Evolutionary conservation across 2,113 vertebrate genomes (phyloP), one percentile per base, ranked within the genome.

Genomic region (Gymnorhina tibicen): DNA sequence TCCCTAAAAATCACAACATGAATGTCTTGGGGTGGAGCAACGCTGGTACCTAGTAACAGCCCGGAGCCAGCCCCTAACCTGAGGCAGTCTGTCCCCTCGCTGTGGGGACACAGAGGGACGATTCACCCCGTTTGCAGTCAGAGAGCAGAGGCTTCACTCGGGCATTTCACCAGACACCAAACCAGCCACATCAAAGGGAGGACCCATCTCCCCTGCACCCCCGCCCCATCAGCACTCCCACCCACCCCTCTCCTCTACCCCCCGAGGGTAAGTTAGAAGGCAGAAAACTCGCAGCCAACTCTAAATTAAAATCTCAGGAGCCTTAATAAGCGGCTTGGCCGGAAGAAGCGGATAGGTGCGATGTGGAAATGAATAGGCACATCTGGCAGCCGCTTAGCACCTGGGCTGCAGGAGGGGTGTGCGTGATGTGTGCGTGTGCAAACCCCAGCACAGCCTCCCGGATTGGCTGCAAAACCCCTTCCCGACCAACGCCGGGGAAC

Each of bases 401-500:
- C 74, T 75, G 2, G 60, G 92, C 84, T 85, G 85, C 89, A 37
- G 82, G 59, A 86, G 91, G 62, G 83, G 66, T 50, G 64, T 50
- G 53, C 6, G 16, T 69, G 92, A 70, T 78, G 79, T 41, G 68
- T 23, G 42, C 73, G 76, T 81, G 85, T 11, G n/a, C 75, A 81
- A n/a, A 60, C 2, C 6, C 87, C 87, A 4, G 93, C 87, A 7
- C 72, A 77, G 85, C 78, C 76, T 8, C 84, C 50, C 19, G 49
- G 95, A 96, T 97, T 97, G 96, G 97, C 83, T 95, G 89, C 69
- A 67, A 66, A 87, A 63, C 66, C 85, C 72, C 80, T 82, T 86
- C 39, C 74, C 79, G n/a, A 91, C 95, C 96, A 76, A 70, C 79
- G 91, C 85, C 2, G 23, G 64, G 59, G 88, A 82, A 42, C 78